phyloP scores from a whole-genome alignment of 2,888 invertebrate species.

The Drosophila birchii region DNA sequence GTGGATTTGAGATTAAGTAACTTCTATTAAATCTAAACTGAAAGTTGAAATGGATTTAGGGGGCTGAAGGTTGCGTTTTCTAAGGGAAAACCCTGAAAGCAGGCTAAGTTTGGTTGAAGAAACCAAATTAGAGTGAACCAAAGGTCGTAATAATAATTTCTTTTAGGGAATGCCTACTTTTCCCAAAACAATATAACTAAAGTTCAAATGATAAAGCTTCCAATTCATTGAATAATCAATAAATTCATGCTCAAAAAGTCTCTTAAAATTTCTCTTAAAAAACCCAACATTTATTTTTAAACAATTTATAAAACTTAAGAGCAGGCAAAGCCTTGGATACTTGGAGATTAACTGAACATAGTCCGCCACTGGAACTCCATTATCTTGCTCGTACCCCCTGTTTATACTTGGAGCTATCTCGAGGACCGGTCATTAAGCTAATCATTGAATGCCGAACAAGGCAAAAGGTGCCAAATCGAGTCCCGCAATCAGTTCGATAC shows the following conservation, averaged over 20 bases:
- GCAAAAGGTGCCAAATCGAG: slow-evolving; percentile 38
- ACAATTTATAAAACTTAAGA: background rate
- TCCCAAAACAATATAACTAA: background rate
- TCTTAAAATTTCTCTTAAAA: background rate
- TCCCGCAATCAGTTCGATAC: slow-evolving; percentile 57
- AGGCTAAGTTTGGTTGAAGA: background rate
- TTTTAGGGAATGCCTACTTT: background rate
- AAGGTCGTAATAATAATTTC: background rate
- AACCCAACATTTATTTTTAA: background rate
- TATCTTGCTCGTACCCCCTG: slow-evolving; percentile 34
- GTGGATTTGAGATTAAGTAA: slow-evolving; percentile 16
- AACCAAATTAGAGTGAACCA: slow-evolving; percentile 13
- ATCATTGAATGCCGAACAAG: slow-evolving; percentile 27
- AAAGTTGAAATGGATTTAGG: background rate
- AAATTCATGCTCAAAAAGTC: background rate
- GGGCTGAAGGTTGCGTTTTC: background rate
- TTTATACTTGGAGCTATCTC: slow-evolving; percentile 33
- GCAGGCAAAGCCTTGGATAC: slow-evolving; percentile 17
- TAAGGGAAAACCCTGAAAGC: background rate
- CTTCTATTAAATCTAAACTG: background rate
- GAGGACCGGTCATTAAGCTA: slow-evolving; percentile 61
- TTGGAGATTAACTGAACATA: slow-evolving; percentile 5
- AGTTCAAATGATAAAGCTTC: background rate
- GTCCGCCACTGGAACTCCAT: slow-evolving; percentile 8
- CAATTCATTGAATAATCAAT: background rate